These are phyloP conservation scores for Dendrolimus houi DNA, from an alignment of 2,888 invertebrate species.

Conservation along the genomic window DNA sequence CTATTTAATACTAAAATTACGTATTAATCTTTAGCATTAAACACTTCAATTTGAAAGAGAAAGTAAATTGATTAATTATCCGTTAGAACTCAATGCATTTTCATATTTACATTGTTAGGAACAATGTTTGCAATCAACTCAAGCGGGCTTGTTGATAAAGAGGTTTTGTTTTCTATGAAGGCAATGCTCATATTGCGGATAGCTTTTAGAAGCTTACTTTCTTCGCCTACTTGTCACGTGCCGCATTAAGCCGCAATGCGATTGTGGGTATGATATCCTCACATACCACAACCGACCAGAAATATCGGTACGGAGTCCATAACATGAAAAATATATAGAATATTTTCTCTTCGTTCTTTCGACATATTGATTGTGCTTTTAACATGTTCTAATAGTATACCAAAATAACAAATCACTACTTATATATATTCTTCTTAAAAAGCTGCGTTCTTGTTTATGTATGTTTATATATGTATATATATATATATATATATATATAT, in stretches of 20 bases:
- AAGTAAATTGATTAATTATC: conserved; percentile 15
- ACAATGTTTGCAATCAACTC: conserved; percentile 3
- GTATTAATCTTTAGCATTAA: conserved; percentile 9
- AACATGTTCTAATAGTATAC: background rate
- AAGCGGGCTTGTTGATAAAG: background rate
- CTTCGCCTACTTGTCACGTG: background rate
- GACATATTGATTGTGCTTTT: background rate
- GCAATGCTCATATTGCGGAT: background rate
- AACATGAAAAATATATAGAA: no score
- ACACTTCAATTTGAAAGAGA: conserved; percentile 14
- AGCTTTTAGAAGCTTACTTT: background rate
- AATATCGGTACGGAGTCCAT: no score
- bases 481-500: no score
- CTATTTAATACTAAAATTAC: conserved; percentile 8
- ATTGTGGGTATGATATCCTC: background rate
- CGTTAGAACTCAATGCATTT: conserved; percentile 1
- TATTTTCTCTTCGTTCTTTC: no score
- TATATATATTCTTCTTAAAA: background rate
- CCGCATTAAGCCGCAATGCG: background rate
- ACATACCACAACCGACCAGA: no score
- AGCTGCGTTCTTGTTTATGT: no score
- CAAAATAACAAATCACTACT: background rate
- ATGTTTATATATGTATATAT: no score
- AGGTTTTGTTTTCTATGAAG: background rate
- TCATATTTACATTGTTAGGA: conserved; percentile 1